phyloP scores from a whole-genome alignment of 1,140 invertebrate species.

The Armadillidium nasatum region DNA sequence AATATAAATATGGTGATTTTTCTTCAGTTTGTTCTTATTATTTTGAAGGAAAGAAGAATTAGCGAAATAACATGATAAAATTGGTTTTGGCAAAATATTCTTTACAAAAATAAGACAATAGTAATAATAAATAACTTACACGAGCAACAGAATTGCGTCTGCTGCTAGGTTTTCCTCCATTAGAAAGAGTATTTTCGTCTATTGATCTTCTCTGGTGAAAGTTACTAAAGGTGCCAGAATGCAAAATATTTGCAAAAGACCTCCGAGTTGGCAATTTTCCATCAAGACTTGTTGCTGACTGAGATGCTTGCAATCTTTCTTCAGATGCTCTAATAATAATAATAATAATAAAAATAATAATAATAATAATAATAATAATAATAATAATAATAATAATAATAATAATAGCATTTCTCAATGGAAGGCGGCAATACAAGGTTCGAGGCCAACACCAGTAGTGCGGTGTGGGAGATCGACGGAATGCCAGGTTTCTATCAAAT shows the following conservation, averaged over 20 bases:
- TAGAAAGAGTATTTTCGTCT: background rate
- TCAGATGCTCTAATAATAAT: background rate
- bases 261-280: background rate
- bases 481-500: too few relatives aligned
- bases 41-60: too few relatives aligned
- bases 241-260: background rate
- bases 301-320: background rate
- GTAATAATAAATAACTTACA: too few relatives aligned
- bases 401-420: too few relatives aligned
- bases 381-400: background rate
- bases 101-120: too few relatives aligned
- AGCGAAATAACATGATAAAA: too few relatives aligned
- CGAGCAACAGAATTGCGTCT: background rate
- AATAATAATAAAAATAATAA: background rate
- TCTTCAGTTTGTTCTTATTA: too few relatives aligned
- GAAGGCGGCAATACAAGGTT: too few relatives aligned
- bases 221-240: background rate
- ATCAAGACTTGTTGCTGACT: background rate
- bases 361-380: slow-evolving; percentile 2
- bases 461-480: too few relatives aligned
- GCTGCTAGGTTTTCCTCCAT: background rate
- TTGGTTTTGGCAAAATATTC: too few relatives aligned
- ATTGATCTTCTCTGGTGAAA: background rate
- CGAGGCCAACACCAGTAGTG: too few relatives aligned
- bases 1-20: too few relatives aligned